Evolutionary conservation across 2,888 invertebrate genomes (phyloP), one percentile per base, ranked within the genome.

Genomic region (Prosopocoilus inquinatus): DNA sequence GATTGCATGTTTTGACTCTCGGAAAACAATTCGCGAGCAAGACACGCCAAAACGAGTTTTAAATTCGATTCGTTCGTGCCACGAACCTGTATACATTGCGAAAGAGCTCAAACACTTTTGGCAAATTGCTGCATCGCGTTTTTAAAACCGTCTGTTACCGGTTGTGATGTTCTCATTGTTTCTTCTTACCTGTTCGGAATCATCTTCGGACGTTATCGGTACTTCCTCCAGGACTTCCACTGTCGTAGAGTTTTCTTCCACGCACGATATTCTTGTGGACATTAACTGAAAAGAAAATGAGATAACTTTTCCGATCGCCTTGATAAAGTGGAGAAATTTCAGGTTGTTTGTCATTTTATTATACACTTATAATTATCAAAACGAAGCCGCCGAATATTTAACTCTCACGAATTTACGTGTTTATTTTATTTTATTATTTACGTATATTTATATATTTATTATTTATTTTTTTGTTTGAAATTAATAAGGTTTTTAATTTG

Each of bases 101-200:
- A 45, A 38, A 52, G 38, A 12, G 51, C 20, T 38, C 16, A 38
- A 52, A 52, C 39, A 52, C 51, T 52, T 46, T 52, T 47, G 35
- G 56, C 53, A 63, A 64, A 65, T 61, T 59, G 64, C 60, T 50
- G 59, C 43, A 64, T 67, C 62, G 65, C 67, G 64, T 64, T 67
- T 64, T 64, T 57, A 50, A 62, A 62, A 63, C 44, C 48, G 52
- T 39, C 48, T 41, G 32, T 53, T 50, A 57, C 13, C 33, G 35
- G 33, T 15, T 50, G 13, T 11, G 32, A 11, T 11, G 50, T 20
- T 28, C n/a, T 46, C 15, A 28, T 20, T 15, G 15, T 50, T 43
- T 39, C 13, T 47, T 53, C 63, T 67, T 66, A 72, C 72, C 67
- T 67, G 70, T 57, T 70, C 70, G 34, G 70, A 66, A 53, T 70